These are phyloP conservation scores for Sinelater perroti DNA, from an alignment of 2,888 invertebrate genomes.

Conservation along the genomic window DNA sequence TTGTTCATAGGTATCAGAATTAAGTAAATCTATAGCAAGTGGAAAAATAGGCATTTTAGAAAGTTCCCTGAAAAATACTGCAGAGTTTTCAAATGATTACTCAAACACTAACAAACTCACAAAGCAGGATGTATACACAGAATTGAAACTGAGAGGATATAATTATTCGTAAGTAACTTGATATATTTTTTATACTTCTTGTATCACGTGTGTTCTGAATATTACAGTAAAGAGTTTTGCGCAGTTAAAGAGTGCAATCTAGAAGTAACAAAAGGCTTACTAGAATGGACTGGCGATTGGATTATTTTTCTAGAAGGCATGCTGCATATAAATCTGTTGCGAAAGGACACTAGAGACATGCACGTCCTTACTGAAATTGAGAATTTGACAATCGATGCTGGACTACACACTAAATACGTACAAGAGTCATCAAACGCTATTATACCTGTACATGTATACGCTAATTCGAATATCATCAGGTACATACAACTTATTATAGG, in stretches of 20 bases:
- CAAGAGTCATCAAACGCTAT: too few species aligned
- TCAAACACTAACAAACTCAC: too few species aligned
- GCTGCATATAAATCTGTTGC: conserved; percentile 80
- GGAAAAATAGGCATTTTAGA: conserved; percentile 2
- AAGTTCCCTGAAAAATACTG: too few species aligned
- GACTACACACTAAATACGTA: conserved; percentile 31
- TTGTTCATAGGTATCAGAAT: conserved; percentile 12
- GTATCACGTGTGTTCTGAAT: too few species aligned
- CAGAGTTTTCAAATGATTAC: too few species aligned
- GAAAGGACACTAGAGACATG: conserved; percentile 73
- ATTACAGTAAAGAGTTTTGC: too few species aligned
- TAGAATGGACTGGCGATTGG: conserved; percentile 85
- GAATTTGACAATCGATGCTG: conserved; percentile 36
- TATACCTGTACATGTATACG: too few species aligned
- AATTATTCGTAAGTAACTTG: conserved; percentile 55
- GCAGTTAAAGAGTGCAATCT: conserved; percentile 41
- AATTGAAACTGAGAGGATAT: conserved; percentile 75
- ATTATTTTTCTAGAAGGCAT: conserved; percentile 88
- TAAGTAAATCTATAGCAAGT: background rate
- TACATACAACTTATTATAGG: too few species aligned
- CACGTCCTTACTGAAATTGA: conserved; percentile 69
- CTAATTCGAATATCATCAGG: too few species aligned
- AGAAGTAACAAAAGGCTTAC: conserved; percentile 60
- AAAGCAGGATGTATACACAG: conserved; percentile 59
- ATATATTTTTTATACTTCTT: too few species aligned